Evolutionary conservation across 2,888 invertebrate species (phyloP), one percentile per base, ranked within the genome.

Genomic region (Rosalia funebris): DNA sequence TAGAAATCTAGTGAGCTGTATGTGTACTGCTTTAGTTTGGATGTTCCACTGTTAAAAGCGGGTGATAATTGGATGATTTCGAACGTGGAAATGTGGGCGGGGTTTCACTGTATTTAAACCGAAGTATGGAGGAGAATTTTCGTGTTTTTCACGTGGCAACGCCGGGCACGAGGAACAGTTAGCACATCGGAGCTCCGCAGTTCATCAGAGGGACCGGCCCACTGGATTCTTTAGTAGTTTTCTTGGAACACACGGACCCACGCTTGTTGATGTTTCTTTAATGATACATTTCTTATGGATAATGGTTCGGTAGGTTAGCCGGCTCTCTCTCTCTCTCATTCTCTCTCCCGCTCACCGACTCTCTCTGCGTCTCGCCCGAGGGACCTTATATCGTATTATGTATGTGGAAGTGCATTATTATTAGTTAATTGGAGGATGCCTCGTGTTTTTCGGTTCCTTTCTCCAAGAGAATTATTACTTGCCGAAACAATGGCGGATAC

Each of bases 221-320:
- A 76, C 75, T 68, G 73, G 71, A 75, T 77, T 75, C 75, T 76
- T 73, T 66, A 69, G 72, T 46, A 37, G 71, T 67, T 67, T 74
- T 73, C 74, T 72, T 62, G 67, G 72, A 75, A 73, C 55, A 56
- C 41, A 63, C 55, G 63, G 71, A 63, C 66, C 65, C 62, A 60
- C 60, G 55, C 62, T 60, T 20, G 56, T 55, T 55, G 58, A 63
- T 61, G 56, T 63, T 60, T 50, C 61, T 63, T 63, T 66, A 66
- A 62, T 59, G 66, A 66, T 66, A 52, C 54, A 56, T 50, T 60
- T 62, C 54, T 62, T 37, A 41, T 57, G 53, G 59, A 39, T 56
- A 60, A 56, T 60, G 60, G 55, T 50, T 50, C 20, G 50, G 25
- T 50, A 50, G 50, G 50, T 48, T 48, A 32, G 9, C 34, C 20